Evolutionary conservation across 2,888 invertebrate species (phyloP).

Genomic region (Agrotis clavis): DNA sequence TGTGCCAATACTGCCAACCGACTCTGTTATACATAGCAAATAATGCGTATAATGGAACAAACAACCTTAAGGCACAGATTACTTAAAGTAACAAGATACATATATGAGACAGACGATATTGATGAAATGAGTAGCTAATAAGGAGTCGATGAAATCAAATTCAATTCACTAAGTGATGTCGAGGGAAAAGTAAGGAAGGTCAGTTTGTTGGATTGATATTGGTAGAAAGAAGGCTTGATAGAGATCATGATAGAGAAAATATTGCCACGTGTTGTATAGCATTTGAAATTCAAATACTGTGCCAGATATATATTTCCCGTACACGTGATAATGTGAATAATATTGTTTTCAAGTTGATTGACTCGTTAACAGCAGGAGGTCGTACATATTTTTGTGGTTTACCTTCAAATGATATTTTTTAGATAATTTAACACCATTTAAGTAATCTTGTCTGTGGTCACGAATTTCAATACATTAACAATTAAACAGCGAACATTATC

Average conservation of each 20-base stretch:
- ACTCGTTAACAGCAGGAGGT: neutral
- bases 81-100: too few relatives aligned
- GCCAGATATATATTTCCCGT: neutral
- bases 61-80: slow-evolving; percentile 25
- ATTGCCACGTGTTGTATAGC: too few relatives aligned
- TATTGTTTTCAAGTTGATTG: slow-evolving; percentile 27
- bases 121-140: slow-evolving; percentile 5
- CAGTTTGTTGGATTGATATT: neutral
- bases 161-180: neutral
- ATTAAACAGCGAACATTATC: slow-evolving; percentile 4
- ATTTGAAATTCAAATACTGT: slow-evolving; percentile 8
- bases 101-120: slow-evolving; percentile 16
- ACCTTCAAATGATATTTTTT: slow-evolving; percentile 16
- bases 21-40: slow-evolving; percentile 43
- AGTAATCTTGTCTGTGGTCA: slow-evolving; percentile 14
- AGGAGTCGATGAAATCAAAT: neutral
- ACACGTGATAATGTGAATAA: slow-evolving; percentile 4
- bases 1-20: slow-evolving; percentile 40
- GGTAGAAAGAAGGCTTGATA: neutral
- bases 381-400: slow-evolving; percentile 11
- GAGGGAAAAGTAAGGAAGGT: neutral
- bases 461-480: neutral
- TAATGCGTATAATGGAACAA: slow-evolving; percentile 35
- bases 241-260: neutral
- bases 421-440: slow-evolving; percentile 1